Base-by-base conservation (phyloP, 1,140 invertebrate species). In the Calephelis nemesis region DNA sequence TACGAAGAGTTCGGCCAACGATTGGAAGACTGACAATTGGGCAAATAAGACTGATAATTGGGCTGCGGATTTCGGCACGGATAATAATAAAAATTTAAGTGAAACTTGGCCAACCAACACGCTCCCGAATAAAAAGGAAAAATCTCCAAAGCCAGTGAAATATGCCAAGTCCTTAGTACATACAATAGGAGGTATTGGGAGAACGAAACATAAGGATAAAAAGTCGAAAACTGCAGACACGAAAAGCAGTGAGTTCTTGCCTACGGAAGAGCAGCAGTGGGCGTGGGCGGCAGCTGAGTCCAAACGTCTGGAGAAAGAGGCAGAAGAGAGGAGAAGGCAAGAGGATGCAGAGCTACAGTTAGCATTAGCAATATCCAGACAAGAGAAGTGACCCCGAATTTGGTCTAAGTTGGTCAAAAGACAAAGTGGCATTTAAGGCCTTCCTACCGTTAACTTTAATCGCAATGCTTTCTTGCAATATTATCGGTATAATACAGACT, bases 251-350 rank as follows among this genome's bases (percentile, higher is more conserved):
- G 77, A 78, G 63, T 48, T 71, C 8, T 63, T 91, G 69, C 90
- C 88, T 0, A 80, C 83, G 2, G 93, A 94, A 74, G 93, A 93
- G 71, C 86, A 93, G 75, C 93, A 94, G 81, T 84, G 93, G 81
- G 93, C 92, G 7, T 94, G 93, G 93, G 93, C 93, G 5, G 93
- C 92, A 12, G 85, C 91, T n/a, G 93, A 94, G 78, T 93, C 93
- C 49, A 79, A 90, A 54, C 83, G 86, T 8, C 74, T 93, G 48
- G 88, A 93, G 74, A 86, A 86, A 45, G 91, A 92, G 64, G 82
- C 90, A 1, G 87, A 91, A 65, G 85, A 83, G 50, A 74, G 92
- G 47, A 75, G 91, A 40, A 71, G 89, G 66, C 88, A 87, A 68
- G 93, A 94, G 72, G 88, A 94, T 64, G 91, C 88, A 15, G 93